Evolutionary conservation across 2,113 vertebrate species (phyloP).

Genomic region (Anolis carolinensis): DNA sequence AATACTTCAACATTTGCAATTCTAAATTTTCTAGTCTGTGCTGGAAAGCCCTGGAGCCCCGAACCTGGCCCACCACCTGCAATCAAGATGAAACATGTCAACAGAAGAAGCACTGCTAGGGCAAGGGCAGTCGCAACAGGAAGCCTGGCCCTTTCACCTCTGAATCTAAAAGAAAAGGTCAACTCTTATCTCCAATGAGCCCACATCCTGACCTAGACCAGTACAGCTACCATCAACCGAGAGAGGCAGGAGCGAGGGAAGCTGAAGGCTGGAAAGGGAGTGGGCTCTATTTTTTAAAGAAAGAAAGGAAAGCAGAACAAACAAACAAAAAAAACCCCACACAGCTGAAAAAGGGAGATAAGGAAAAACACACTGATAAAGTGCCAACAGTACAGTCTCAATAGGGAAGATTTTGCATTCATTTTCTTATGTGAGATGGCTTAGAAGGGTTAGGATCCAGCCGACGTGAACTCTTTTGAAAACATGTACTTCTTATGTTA

Average conservation of each 20-base stretch:
- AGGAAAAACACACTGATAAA: not conserved
- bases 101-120: not conserved
- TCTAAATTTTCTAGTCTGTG: not conserved
- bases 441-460: not conserved
- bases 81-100: not conserved
- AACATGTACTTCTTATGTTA: not conserved
- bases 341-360: not conserved
- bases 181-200: not conserved
- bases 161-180: constrained; percentile 2
- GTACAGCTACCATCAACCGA: constrained; percentile 5
- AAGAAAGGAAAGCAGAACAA: not conserved
- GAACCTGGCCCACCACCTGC: not conserved
- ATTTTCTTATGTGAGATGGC: not conserved
- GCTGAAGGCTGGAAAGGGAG: not conserved
- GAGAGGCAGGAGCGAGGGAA: not conserved
- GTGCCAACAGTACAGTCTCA: not conserved
- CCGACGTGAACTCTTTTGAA: not conserved
- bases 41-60: not conserved
- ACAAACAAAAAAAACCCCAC: not conserved
- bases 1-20: too few relatives aligned
- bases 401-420: not conserved
- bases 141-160: constrained; percentile 1
- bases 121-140: not conserved
- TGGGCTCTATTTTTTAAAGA: not conserved
- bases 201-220: not conserved